phyloP scores from a whole-genome alignment of 2,797 vertebrate species.

The Karalla daura region DNA sequence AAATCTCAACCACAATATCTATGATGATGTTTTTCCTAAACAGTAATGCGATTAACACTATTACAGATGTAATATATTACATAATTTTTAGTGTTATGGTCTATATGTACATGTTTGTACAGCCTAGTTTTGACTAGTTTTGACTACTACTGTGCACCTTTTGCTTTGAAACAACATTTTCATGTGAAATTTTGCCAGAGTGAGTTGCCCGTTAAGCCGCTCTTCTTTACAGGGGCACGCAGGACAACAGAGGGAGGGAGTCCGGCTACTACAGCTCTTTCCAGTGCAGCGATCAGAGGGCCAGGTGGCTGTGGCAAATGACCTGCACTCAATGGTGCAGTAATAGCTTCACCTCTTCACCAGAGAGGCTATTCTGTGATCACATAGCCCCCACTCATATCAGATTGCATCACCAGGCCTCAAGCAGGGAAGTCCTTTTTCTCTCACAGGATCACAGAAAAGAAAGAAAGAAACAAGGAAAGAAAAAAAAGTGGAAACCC shows the following conservation, averaged over 20 bases:
- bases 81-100: no score
- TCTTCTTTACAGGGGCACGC: conserved; percentile 10
- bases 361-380: conserved; percentile 69
- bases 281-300: conserved; percentile 52
- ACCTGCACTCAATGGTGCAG: conserved; percentile 64
- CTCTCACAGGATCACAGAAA: conserved; percentile 36
- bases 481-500: conserved; percentile 50
- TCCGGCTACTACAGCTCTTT: conserved; percentile 34
- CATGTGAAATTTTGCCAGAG: conserved; percentile 1
- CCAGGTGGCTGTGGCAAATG: conserved; percentile 74
- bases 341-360: conserved; percentile 76
- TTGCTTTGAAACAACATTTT: conserved; percentile 5
- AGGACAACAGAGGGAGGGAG: conserved; percentile 5
- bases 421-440: conserved; percentile 67
- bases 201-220: neutral
- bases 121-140: neutral
- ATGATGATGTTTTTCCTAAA: no score
- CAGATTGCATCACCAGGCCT: conserved; percentile 66
- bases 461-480: conserved; percentile 13
- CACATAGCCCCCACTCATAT: conserved; percentile 68
- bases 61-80: no score
- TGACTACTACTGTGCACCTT: neutral
- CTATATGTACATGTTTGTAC: no score
- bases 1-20: no score
- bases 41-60: no score